Evolutionary conservation across 2,888 invertebrate species (phyloP).

Genomic region (Nemotelus pantherinus): DNA sequence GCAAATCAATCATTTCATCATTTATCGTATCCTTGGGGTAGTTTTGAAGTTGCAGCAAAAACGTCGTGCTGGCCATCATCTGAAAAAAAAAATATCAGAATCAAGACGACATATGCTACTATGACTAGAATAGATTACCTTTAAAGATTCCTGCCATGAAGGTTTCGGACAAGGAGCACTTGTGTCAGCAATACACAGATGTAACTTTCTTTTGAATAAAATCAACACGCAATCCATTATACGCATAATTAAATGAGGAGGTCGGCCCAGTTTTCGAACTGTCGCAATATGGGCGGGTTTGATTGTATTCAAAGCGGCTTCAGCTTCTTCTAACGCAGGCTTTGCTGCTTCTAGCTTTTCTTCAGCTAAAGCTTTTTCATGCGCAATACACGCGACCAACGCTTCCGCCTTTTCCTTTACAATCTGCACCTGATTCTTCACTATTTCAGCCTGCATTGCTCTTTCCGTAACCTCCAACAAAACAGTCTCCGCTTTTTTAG

Average conservation of each 20-base stretch:
- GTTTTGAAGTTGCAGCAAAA: conserved; percentile 88
- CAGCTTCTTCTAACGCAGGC: conserved; percentile 95
- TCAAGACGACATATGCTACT: not conserved
- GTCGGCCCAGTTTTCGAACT: conserved; percentile 92
- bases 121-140: conserved; percentile 67
- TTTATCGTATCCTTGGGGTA: conserved; percentile 97
- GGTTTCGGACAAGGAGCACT: conserved; percentile 86
- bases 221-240: conserved; percentile 98
- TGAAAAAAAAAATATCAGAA: conserved; percentile 58
- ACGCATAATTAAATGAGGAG: conserved; percentile 96
- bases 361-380: conserved; percentile 91
- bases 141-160: conserved; percentile 95
- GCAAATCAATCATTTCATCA: conserved; percentile 94
- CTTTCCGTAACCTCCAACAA: conserved; percentile 90
- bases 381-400: conserved; percentile 84
- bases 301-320: conserved; percentile 93
- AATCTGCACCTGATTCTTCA: conserved; percentile 94
- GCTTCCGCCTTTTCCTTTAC: conserved; percentile 96
- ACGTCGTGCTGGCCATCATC: conserved; percentile 97
- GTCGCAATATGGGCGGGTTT: conserved; percentile 97
- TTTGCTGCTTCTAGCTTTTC: conserved; percentile 94
- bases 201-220: conserved; percentile 88
- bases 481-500: conserved; percentile 89
- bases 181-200: conserved; percentile 83
- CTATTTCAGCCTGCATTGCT: conserved; percentile 94